A percentile compares a stretch with the other conserved stretches of the same genome.
Evolutionary conservation across 2,113 vertebrate species (phyloP).

Genomic region (Eptesicus fuscus): DNA sequence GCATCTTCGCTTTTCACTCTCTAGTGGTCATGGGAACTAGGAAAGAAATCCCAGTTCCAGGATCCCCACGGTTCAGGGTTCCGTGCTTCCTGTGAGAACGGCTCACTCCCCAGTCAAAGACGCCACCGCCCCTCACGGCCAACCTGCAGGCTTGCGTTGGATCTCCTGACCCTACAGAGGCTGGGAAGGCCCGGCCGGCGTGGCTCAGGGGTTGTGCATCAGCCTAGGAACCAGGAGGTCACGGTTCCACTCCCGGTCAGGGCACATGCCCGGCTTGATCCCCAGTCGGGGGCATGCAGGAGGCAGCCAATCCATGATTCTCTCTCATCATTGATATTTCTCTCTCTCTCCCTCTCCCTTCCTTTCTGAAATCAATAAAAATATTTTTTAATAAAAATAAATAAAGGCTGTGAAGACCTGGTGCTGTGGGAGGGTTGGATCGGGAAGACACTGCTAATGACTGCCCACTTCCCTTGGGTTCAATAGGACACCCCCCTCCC

Average conservation of each 20-base stretch:
- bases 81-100: rapidly evolving
- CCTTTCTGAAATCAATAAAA: too few species aligned
- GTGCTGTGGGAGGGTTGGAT: rapidly evolving
- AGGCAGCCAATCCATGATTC: too few species aligned
- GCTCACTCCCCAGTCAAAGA: not conserved
- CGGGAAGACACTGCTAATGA: not conserved
- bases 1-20: not conserved
- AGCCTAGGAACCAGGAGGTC: too few species aligned
- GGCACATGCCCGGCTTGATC: too few species aligned
- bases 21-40: not conserved
- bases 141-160: not conserved
- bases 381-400: too few species aligned
- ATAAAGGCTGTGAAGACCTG: not conserved
- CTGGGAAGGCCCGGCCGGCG: not conserved
- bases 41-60: not conserved
- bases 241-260: too few species aligned
- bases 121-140: rapidly evolving
- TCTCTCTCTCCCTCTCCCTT: too few species aligned
- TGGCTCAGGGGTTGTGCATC: too few species aligned
- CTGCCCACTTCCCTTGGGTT: conserved; percentile 38
- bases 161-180: rapidly evolving
- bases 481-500: conserved; percentile 25
- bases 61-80: not conserved
- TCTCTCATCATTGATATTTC: too few species aligned
- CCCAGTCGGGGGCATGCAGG: too few species aligned